Evolutionary conservation across 2,888 invertebrate genomes (phyloP).

Genomic region (Synanthedon vespiformis): DNA sequence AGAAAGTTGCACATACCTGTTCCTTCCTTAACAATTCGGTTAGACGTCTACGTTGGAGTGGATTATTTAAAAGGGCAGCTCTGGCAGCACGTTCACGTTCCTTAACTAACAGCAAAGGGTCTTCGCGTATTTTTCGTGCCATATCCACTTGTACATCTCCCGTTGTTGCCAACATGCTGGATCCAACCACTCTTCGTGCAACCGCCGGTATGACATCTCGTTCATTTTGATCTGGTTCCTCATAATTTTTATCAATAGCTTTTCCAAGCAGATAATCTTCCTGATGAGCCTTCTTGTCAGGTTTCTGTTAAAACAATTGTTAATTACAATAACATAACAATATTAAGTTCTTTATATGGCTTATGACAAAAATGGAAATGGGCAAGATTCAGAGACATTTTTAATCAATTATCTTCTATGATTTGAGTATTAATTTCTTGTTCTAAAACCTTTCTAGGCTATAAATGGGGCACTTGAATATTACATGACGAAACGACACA

Average conservation of each 20-base stretch:
- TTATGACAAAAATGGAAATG: neutral
- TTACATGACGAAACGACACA: no score
- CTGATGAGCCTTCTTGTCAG: constrained; percentile 75
- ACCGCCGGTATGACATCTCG: constrained; percentile 81
- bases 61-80: constrained; percentile 88
- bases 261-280: constrained; percentile 92
- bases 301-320: constrained; percentile 47
- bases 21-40: constrained; percentile 80
- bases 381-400: neutral
- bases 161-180: constrained; percentile 52
- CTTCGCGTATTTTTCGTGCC: constrained; percentile 90
- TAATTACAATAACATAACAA: neutral
- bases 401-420: no score
- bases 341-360: neutral
- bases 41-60: constrained; percentile 88
- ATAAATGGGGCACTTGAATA: no score
- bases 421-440: no score
- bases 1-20: constrained; percentile 29
- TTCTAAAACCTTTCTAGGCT: no score
- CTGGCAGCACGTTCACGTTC: constrained; percentile 91
- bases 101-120: constrained; percentile 90
- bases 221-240: constrained; percentile 70
- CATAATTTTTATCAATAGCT: constrained; percentile 83
- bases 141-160: constrained; percentile 84
- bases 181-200: constrained; percentile 51